These are phyloP conservation scores for Chelmon rostratus DNA, from an alignment of 2,797 vertebrate genomes.

Conservation along the genomic window DNA sequence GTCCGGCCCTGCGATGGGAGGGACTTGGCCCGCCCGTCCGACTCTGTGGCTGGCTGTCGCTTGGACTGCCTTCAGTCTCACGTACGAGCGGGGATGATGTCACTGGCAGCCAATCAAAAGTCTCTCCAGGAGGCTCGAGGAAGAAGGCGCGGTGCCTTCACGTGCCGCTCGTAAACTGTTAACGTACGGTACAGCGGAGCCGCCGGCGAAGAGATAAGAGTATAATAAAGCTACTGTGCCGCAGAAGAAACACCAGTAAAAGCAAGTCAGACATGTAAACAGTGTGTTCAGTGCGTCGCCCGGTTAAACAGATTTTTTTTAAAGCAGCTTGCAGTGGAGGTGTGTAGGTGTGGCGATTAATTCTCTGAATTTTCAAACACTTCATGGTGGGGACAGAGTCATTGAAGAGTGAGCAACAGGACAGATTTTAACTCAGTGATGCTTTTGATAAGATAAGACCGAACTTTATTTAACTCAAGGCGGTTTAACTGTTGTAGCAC, in stretches of 20 bases:
- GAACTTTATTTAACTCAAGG: background rate
- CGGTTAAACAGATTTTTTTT: background rate
- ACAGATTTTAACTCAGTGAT: background rate
- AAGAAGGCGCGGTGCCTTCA: slow-evolving; percentile 71
- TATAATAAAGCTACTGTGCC: background rate
- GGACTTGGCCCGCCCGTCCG: slow-evolving; percentile 60
- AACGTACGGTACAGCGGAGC: background rate
- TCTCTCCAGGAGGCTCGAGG: slow-evolving; percentile 74
- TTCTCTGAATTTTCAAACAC: background rate
- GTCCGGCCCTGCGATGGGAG: slow-evolving; percentile 77
- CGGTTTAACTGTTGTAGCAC: too few species aligned
- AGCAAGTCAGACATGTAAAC: background rate
- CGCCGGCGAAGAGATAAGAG: background rate
- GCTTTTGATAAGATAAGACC: background rate
- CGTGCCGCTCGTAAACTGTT: slow-evolving; percentile 44
- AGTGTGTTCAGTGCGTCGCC: background rate
- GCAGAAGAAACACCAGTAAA: background rate
- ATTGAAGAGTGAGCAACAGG: background rate
- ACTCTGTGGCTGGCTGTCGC: slow-evolving; percentile 66
- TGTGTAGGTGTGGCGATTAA: background rate
- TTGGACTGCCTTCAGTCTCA: slow-evolving; percentile 61
- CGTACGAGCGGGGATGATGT: slow-evolving; percentile 88
- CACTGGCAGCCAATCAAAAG: slow-evolving; percentile 92
- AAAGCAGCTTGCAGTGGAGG: background rate
- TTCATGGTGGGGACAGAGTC: background rate